Evolutionary conservation across 2,113 vertebrate genomes (phyloP).

Genomic region (Hepsetus odoe): DNA sequence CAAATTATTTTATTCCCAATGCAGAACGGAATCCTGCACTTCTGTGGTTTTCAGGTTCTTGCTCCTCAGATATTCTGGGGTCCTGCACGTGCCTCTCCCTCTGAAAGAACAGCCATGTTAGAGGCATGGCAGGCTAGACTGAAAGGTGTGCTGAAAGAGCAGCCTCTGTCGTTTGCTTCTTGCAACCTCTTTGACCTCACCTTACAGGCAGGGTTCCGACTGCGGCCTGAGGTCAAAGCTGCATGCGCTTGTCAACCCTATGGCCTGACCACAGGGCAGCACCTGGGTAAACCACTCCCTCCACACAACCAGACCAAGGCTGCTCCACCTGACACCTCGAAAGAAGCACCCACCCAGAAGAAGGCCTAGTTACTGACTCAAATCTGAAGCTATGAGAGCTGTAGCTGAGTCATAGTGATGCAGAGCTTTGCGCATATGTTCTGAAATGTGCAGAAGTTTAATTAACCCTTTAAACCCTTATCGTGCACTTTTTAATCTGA

Average conservation of each 20-base stretch:
- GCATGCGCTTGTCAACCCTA: constrained; percentile 53
- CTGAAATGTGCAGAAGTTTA: not conserved
- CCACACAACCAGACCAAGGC: constrained; percentile 73
- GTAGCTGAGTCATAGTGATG: no score
- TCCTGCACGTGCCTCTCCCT: constrained; percentile 60
- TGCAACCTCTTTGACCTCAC: constrained; percentile 76
- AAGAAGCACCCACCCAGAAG: not conserved
- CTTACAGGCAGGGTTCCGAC: constrained; percentile 68
- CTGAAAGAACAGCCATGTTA: constrained; percentile 63
- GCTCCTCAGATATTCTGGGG: constrained; percentile 82
- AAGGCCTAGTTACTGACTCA: not conserved
- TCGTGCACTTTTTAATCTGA: no score
- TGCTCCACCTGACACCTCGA: not conserved
- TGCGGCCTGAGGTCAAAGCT: constrained; percentile 65
- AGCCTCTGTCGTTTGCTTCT: constrained; percentile 74
- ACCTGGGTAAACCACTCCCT: constrained; percentile 79
- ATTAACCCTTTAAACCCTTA: no score
- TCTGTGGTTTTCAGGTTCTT: constrained; percentile 86
- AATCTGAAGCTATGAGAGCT: not conserved
- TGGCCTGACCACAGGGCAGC: constrained; percentile 80
- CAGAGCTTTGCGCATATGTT: no score
- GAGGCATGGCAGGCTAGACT: constrained; percentile 75
- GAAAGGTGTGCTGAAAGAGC: constrained; percentile 71
- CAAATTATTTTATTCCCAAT: constrained; percentile 14
- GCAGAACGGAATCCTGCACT: constrained; percentile 81